A percentile compares a stretch with the other conserved stretches of the same genome.
Evolutionary conservation across 2,113 vertebrate genomes (phyloP).

Genomic region (Rhegmatorhina hoffmannsi): DNA sequence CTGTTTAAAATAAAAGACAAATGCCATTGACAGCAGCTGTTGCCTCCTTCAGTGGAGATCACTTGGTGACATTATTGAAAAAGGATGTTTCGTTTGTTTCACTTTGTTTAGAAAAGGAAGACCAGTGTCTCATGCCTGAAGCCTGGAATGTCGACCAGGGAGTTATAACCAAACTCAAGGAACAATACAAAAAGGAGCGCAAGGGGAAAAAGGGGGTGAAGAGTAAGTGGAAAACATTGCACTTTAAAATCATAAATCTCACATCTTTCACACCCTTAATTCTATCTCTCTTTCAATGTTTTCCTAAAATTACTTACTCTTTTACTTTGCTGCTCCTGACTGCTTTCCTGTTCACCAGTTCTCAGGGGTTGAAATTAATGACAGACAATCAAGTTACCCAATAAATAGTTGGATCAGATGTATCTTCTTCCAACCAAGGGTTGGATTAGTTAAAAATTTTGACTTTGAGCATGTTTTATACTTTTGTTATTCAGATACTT

Average conservation of each 20-base stretch:
- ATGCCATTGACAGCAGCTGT: constrained; percentile 51
- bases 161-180: constrained; percentile 99
- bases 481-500: not conserved
- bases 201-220: constrained; percentile 99
- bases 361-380: constrained; percentile 81
- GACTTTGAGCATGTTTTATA: not conserved
- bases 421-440: constrained; percentile 9
- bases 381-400: constrained; percentile 20
- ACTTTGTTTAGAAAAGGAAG: constrained; percentile 98
- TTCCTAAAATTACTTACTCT: constrained; percentile 84
- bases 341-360: constrained; percentile 75
- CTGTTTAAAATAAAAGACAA: constrained; percentile 53
- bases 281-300: constrained; percentile 79
- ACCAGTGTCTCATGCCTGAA: constrained; percentile 93
- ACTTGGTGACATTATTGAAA: constrained; percentile 78
- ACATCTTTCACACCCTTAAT: constrained; percentile 73
- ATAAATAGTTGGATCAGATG: constrained; percentile 44
- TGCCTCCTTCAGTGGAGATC: constrained; percentile 58
- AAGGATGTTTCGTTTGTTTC: constrained; percentile 87
- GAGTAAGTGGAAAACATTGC: constrained; percentile 96
- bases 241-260: constrained; percentile 75
- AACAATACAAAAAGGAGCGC: constrained; percentile 99
- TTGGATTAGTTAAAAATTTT: constrained; percentile 33
- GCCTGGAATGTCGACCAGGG: constrained; percentile 99
- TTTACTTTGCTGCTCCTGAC: constrained; percentile 81